These are phyloP conservation scores for Actias luna DNA, from an alignment of 2,888 invertebrate genomes.

Conservation along the genomic window DNA sequence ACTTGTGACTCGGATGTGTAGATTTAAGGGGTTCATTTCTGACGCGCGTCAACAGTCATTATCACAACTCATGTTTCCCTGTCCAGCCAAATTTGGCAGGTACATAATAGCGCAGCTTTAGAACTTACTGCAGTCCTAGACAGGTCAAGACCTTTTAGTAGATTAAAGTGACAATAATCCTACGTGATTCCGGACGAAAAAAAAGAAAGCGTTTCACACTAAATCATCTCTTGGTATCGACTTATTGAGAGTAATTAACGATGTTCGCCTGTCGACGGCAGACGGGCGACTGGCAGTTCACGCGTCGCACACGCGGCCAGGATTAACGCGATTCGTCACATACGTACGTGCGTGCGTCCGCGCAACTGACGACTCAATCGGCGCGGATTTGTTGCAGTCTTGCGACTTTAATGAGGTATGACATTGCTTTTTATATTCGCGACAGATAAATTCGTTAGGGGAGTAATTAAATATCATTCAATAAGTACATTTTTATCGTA, in stretches of 20 bases:
- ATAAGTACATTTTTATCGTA: not conserved
- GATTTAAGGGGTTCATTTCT: too few species aligned
- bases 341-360: conserved; percentile 25
- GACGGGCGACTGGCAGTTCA: conserved; percentile 38
- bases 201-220: not conserved
- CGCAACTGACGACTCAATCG: conserved; percentile 58
- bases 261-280: conserved; percentile 45
- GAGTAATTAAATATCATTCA: not conserved
- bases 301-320: conserved; percentile 55
- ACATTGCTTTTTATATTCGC: conserved; percentile 58
- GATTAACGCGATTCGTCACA: conserved; percentile 59
- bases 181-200: not conserved
- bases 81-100: too few species aligned
- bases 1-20: too few species aligned
- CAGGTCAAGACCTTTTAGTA: too few species aligned
- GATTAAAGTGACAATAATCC: not conserved
- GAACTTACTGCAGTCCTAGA: too few species aligned
- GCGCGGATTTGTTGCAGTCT: conserved; percentile 50
- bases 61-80: too few species aligned
- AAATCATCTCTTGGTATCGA: conserved; percentile 25
- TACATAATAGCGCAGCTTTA: too few species aligned
- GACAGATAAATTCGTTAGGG: conserved; percentile 4
- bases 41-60: too few species aligned
- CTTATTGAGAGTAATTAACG: conserved; percentile 51
- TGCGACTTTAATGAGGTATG: conserved; percentile 61